These are phyloP conservation scores for Polypterus bichir DNA, from an alignment of 2,113 vertebrate genomes.

Conservation along the genomic window DNA sequence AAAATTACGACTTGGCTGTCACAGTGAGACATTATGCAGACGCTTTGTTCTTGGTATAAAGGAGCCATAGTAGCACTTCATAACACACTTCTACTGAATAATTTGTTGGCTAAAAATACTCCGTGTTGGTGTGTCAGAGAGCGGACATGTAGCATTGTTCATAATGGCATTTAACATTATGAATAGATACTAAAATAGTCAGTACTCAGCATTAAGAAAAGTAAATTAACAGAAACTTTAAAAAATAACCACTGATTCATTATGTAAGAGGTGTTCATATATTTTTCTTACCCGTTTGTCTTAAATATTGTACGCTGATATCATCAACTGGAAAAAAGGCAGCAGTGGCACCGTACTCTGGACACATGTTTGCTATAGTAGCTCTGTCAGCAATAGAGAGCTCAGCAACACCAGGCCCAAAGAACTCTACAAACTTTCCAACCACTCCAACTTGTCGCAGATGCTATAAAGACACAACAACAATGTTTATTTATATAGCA, in stretches of 20 bases:
- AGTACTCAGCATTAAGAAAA: too few species aligned
- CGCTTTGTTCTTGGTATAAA: too few species aligned
- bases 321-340: slow-evolving; percentile 89
- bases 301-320: slow-evolving; percentile 74
- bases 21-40: too few species aligned
- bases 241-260: neutral
- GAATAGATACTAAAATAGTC: too few species aligned
- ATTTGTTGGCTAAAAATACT: too few species aligned
- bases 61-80: too few species aligned
- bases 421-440: slow-evolving; percentile 95
- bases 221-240: too few species aligned
- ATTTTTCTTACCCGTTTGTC: slow-evolving; percentile 70
- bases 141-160: too few species aligned
- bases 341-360: slow-evolving; percentile 89
- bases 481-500: neutral
- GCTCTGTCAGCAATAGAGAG: slow-evolving; percentile 93
- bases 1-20: too few species aligned
- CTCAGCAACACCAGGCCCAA: slow-evolving; percentile 78
- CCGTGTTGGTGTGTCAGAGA: too few species aligned
- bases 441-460: slow-evolving; percentile 90
- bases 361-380: slow-evolving; percentile 97
- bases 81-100: too few species aligned
- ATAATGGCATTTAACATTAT: too few species aligned
- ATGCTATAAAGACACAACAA: slow-evolving; percentile 49
- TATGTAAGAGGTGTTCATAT: neutral